Evolutionary conservation across 2,797 vertebrate species (phyloP).

Genomic region (Acanthis flammea): DNA sequence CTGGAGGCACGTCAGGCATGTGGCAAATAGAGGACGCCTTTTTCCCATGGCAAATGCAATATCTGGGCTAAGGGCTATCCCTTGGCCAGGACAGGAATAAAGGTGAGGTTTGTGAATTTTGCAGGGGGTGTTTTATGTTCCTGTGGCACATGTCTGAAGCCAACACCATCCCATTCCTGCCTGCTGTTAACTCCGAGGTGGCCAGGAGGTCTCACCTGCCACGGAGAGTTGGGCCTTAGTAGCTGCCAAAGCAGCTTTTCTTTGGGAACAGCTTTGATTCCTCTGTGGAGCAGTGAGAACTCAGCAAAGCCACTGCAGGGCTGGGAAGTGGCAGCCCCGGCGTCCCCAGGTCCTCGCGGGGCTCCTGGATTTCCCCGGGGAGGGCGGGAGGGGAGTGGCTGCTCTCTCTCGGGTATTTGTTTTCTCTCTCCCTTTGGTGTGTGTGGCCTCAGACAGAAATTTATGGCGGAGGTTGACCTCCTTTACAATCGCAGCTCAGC

Average conservation of each 20-base stretch:
- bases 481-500: conserved; percentile 64
- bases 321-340: background rate
- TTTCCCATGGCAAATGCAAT: background rate
- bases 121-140: background rate
- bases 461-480: conserved; percentile 76
- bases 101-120: background rate
- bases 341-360: background rate
- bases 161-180: background rate
- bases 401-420: background rate
- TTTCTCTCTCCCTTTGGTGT: conserved; percentile 60
- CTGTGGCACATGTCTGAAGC: background rate
- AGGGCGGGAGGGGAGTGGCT: background rate
- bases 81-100: background rate
- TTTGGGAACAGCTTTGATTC: background rate
- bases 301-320: background rate
- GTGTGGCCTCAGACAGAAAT: conserved; percentile 81
- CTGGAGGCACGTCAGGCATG: fast-evolving
- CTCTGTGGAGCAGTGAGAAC: background rate
- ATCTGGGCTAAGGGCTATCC: background rate
- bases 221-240: background rate
- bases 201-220: background rate
- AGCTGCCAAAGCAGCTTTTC: background rate
- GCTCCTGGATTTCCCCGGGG: background rate
- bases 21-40: background rate
- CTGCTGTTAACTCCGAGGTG: background rate